Conservation (phyloP, 92 coral and sea anemone species). For the Parazoanthus atlanticus region DNA sequence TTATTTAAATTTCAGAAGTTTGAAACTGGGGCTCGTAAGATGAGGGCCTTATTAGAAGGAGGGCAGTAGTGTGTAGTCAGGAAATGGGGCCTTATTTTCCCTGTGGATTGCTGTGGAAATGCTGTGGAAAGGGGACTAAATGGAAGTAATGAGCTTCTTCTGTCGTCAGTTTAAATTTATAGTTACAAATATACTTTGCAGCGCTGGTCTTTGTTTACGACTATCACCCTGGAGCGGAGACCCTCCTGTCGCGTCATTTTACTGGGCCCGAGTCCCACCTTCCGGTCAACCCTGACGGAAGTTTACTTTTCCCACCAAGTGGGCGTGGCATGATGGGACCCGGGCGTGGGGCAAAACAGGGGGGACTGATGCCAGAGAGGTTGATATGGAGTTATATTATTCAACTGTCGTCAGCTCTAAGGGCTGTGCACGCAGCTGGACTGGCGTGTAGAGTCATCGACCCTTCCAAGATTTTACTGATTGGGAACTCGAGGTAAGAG, state of each 20-base stretch:
- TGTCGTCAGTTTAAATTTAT: no score
- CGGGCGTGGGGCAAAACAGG: conserved; percentile 79
- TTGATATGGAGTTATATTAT: conserved; percentile 98
- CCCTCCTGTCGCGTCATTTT: conserved; percentile 87
- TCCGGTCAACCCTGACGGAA: conserved; percentile 83
- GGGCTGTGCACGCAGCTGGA: conserved; percentile 91
- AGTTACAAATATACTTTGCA: conserved; percentile 9
- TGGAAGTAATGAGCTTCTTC: no score
- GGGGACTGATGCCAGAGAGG: conserved; percentile 94
- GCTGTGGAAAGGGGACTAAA: no score
- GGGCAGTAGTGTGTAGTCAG: no score
- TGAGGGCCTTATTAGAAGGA: no score
- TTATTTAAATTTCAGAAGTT: not conserved
- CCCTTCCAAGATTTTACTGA: conserved; percentile 94
- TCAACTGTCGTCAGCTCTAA: conserved; percentile 93
- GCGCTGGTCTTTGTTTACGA: conserved; percentile 95
- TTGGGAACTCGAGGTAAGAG: conserved; percentile 90
- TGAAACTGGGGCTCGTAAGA: no score
- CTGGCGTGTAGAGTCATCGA: conserved; percentile 97
- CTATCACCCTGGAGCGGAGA: conserved; percentile 98
- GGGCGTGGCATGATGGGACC: conserved; percentile 74
- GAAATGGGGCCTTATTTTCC: no score
- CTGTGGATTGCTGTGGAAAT: no score
- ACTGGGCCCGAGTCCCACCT: conserved; percentile 86
- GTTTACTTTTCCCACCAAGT: conserved; percentile 72